A percentile compares a stretch with the other conserved stretches of the same genome.
These are phyloP conservation scores for Cordilura impudica DNA, from an alignment of 2,888 invertebrate species.

Conservation along the genomic window DNA sequence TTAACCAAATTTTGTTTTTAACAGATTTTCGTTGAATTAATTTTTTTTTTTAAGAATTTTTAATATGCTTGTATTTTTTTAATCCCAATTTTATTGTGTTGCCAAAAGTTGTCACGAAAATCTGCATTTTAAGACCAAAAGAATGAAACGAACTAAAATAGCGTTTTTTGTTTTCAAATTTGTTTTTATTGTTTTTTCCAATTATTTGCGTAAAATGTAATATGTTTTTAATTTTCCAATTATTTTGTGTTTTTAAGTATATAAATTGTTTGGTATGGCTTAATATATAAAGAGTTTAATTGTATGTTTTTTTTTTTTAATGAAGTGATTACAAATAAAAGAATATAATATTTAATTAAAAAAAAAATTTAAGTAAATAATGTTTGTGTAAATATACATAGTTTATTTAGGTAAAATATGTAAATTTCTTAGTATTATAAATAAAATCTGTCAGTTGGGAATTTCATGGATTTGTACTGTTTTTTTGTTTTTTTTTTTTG, in stretches of 20 bases:
- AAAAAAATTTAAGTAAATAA: slow-evolving; percentile 2
- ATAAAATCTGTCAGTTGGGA: slow-evolving; percentile 32
- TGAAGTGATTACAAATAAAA: slow-evolving; percentile 33
- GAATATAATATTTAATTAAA: slow-evolving; percentile 3
- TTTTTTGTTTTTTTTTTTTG: slow-evolving; percentile 50
- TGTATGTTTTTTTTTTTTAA: slow-evolving; percentile 57
- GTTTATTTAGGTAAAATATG: not conserved
- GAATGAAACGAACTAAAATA: slow-evolving; percentile 49
- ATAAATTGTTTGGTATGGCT: slow-evolving; percentile 54
- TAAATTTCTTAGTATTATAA: slow-evolving; percentile 55
- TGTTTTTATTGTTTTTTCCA: slow-evolving; percentile 51
- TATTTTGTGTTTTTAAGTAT: slow-evolving; percentile 54
- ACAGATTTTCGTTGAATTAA: slow-evolving; percentile 27
- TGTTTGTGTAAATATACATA: slow-evolving; percentile 17
- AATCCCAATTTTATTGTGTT: not conserved
- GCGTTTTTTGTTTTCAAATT: slow-evolving; percentile 41
- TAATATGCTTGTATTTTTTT: not conserved
- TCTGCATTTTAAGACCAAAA: slow-evolving; percentile 41
- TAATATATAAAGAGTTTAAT: slow-evolving; percentile 61
- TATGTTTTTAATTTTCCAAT: slow-evolving; percentile 57
- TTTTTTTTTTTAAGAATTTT: not conserved
- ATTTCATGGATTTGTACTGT: slow-evolving; percentile 62
- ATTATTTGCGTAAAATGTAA: slow-evolving; percentile 67
- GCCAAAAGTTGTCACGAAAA: slow-evolving; percentile 34
- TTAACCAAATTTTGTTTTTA: not conserved